Evolutionary conservation across 2,113 vertebrate species (phyloP), one percentile per base, ranked within the genome.

Genomic region (Xiphophorus couchianus): DNA sequence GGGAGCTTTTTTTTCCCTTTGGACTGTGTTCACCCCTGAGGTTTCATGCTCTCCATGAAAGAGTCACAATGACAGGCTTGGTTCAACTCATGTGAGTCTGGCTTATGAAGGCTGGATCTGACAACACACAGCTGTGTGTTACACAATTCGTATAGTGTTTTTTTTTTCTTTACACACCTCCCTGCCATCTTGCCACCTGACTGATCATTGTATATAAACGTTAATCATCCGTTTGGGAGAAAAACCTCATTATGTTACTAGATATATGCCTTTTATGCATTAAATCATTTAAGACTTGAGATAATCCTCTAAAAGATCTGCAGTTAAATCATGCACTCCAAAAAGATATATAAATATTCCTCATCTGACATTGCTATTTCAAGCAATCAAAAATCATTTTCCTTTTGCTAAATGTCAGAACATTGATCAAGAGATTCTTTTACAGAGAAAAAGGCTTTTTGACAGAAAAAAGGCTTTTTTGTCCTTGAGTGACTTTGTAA

Each of bases 41-140:
- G 76, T 58, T 73, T 64, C 33, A 4, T 66, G 76, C 58, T 79
- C 67, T 66, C 39, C 37, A 71, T n/a, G 78, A 65, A 73, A 44
- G 62, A 31, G 25, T 78, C 62, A 69, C 73, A 71, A 71, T 28
- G 31, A 39, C 66, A 28, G 67, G 66, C 70, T 87, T 67, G 65
- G 71, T 81, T 84, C 28, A 64, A 75, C 76, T 78, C 31, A 80
- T 51, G 68, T 78, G 68, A 72, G 48, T 82, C 51, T 58, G 51
- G 51, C 51, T n/a, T 58, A 58, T 0, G 8, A n/a, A 25, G 39
- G 30, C 73, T 19, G 5, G 44, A 19, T 19, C 14, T 48, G 44
- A 22, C 44, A 48, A 48, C 44, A 48, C 44, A 48, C 15, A 48
- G 44, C 1, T 48, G 44, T 44, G 73, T 71, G 33, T 80, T 74